Base-by-base conservation (phyloP, 2,113 vertebrate species). In the Rallus limicola region DNA sequence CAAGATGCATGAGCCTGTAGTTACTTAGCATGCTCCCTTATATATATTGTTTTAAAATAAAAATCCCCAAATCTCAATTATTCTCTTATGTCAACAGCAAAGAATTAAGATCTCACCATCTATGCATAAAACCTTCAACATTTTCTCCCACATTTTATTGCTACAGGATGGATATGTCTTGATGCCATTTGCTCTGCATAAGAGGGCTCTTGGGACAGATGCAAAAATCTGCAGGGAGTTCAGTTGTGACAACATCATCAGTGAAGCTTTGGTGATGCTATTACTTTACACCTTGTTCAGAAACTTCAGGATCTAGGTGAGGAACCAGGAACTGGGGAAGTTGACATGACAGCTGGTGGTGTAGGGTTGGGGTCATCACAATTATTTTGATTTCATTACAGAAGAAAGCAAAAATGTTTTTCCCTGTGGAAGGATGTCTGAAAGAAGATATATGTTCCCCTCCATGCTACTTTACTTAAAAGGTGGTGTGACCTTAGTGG, bases 351-450 rank as follows among this genome's bases (percentile, higher is more conserved):
- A 83, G 63, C 67, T 59, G 42, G 15, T 59, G 59, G 8, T 12
- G 4, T 33, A 36, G 50, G 44, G 18, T 4, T 42, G 33, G 42
- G 53, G n/a, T 88, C 65, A 44, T 34, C 7, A 38, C 62, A 63
- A 28, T 31, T 19, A 13, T 53, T 36, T 33, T 28, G 18, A 18
- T 79, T 28, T 68, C 0, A 0, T 7, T 42, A 1, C 6, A 48
- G 64, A 70, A 72, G 16, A 70, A 69, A 74, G 13, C 17, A 52
- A 38, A 81, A 38, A 26, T 0, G 0, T 80, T 88, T 71, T 50
- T 6, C 24, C 3, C 0, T 21, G 7, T 28, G 52, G 36, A 82
- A 24, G 16, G 13, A 3, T 6, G 6, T 72, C 71, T 63, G n/a
- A 48, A 53, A 42, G 42, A 44, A 44, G 44, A 19, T 44, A 44